Evolutionary conservation across 2,113 vertebrate species (phyloP), one percentile per base, ranked within the genome.

Genomic region (Grus americana): DNA sequence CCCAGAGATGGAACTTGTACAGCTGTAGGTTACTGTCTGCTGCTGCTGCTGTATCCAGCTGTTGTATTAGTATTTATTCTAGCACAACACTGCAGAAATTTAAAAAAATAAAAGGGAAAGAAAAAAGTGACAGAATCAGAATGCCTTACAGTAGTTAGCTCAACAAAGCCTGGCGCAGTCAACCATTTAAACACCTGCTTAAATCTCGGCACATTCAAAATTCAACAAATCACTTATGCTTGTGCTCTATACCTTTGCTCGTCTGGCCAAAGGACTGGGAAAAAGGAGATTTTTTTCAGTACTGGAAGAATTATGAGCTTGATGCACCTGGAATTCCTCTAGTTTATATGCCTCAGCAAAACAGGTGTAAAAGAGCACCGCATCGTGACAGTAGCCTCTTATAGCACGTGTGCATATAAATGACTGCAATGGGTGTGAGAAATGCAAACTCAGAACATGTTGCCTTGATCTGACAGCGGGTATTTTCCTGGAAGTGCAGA

Each of bases 31-130:
- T 73, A 54, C 47, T 4, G 36, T 93, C 55, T 88, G 59, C 5
- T 74, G 32, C 57, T 92, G 63, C 79, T 80, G 82, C 10, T 73
- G 40, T 89, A 75, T 40, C 75, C 95, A 96, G 92, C 79, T 97
- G 89, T 71, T 96, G 26, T 54, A 15, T n/a, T 22, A 24, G 27
- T 79, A 52, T 62, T 96, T 88, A 86, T 93, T 96, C 86, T 57
- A 96, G 17, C 29, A 40, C 7, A 57, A 42, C 22, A 67, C 34
- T 85, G 5, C 18, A 66, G 84, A 75, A 94, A 90, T 23, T 6
- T 34, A 50, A 66, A 27, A 17, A 68, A 32, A 40, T 10, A 10
- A n/a, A 78, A 40, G n/a, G 44, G 14, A 9, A 70, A 71, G 2
- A 20, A 71, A 50, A 46, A 78, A 47, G 26, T 3, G 2, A 5